Percentiles rank a stretch among this genome's conserved stretches.
Evolutionary conservation across 2,113 vertebrate genomes (phyloP).

Genomic region (Salminus brasiliensis): DNA sequence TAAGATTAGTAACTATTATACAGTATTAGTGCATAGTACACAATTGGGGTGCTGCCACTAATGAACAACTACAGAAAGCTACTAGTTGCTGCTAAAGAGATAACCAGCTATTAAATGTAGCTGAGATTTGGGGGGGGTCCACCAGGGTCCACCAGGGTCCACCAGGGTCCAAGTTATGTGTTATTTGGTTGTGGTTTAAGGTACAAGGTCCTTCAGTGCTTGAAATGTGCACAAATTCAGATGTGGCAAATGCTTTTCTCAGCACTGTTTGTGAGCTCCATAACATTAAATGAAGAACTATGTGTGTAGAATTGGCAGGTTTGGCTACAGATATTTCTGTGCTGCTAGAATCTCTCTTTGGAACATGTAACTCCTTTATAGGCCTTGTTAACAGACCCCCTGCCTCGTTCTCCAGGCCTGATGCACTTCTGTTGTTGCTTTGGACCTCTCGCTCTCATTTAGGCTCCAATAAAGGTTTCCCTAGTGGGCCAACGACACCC

Average conservation of each 20-base stretch:
- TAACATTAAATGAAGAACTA: constrained; percentile 43
- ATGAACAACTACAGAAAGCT: no score
- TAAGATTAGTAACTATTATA: no score
- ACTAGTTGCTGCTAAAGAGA: no score
- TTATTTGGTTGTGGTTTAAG: no score
- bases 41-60: no score
- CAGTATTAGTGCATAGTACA: no score
- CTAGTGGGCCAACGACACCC: neutral
- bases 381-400: constrained; percentile 51
- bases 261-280: constrained; percentile 57
- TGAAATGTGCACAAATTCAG: no score
- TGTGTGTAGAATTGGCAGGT: neutral
- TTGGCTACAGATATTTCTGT: constrained; percentile 5
- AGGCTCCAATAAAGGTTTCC: neutral
- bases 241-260: constrained; percentile 15
- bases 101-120: no score
- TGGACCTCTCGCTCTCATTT: neutral
- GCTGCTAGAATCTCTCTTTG: constrained; percentile 58
- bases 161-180: no score
- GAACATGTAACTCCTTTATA: constrained; percentile 2
- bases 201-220: no score
- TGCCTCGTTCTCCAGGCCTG: constrained; percentile 47
- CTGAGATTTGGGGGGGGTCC: no score
- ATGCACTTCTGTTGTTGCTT: constrained; percentile 44
- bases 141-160: no score